Conservation (phyloP, 2,113 vertebrate species). For the Bolborhynchus lineola region DNA sequence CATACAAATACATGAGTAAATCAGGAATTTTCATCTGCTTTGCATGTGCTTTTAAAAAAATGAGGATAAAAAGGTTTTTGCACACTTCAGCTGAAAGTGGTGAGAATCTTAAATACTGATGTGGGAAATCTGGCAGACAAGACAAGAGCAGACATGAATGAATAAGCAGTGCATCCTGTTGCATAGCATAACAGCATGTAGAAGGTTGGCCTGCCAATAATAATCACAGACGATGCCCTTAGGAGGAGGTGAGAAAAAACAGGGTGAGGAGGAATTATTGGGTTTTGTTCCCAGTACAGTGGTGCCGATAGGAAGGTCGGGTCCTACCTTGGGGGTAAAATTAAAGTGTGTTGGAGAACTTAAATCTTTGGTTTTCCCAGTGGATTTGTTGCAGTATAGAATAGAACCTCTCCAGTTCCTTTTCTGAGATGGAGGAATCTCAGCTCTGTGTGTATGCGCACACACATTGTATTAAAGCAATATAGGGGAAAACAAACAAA, state of each 20-base stretch:
- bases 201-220: not conserved
- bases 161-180: not conserved
- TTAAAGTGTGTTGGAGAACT: not conserved
- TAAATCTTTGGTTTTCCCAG: not conserved
- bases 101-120: not conserved
- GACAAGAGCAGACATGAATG: not conserved
- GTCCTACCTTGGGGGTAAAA: not conserved
- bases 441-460: not conserved
- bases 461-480: not conserved
- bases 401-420: not conserved
- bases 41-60: not conserved
- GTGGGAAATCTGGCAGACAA: not conserved
- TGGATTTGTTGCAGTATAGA: not conserved
- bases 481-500: not conserved
- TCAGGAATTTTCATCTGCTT: not conserved
- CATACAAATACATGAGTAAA: not conserved
- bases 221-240: not conserved
- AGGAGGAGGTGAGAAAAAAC: not conserved
- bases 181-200: not conserved
- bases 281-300: not conserved
- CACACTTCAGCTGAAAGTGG: not conserved
- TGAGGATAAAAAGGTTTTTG: not conserved
- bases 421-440: not conserved
- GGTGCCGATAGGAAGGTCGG: not conserved
- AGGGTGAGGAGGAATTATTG: not conserved